A percentile compares a stretch with the other conserved stretches of the same genome.
phyloP scores from a whole-genome alignment of 2,888 invertebrate genomes.

The Imbricaverruca yamaguchii region DNA sequence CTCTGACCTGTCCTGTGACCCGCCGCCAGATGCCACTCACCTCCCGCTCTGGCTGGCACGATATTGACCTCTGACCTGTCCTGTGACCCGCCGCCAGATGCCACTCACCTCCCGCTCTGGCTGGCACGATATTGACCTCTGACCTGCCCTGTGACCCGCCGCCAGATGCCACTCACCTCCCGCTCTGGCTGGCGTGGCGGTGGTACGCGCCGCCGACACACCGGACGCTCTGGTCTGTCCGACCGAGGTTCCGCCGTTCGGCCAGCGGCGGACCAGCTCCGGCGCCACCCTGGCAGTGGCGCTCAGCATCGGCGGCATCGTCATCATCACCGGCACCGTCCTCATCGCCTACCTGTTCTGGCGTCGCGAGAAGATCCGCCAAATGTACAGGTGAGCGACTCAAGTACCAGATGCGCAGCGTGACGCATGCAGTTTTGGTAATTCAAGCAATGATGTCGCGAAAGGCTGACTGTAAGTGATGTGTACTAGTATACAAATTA shows the following conservation, averaged over 20 bases:
- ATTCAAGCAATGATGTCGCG: too few relatives aligned
- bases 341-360: neutral
- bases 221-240: neutral
- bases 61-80: neutral
- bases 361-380: neutral
- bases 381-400: neutral
- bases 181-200: neutral
- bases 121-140: too few relatives aligned
- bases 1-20: too few relatives aligned
- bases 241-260: neutral
- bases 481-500: too few relatives aligned
- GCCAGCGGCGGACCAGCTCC: neutral
- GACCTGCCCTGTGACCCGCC: too few relatives aligned
- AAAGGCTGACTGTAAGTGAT: too few relatives aligned
- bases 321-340: neutral
- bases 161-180: neutral
- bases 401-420: too few relatives aligned
- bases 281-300: neutral
- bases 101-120: neutral
- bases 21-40: too few relatives aligned
- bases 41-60: too few relatives aligned
- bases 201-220: neutral
- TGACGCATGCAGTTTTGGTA: too few relatives aligned
- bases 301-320: neutral
- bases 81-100: neutral